Conservation (phyloP, 1,140 invertebrate species). For the Eriosoma lanigerum region DNA sequence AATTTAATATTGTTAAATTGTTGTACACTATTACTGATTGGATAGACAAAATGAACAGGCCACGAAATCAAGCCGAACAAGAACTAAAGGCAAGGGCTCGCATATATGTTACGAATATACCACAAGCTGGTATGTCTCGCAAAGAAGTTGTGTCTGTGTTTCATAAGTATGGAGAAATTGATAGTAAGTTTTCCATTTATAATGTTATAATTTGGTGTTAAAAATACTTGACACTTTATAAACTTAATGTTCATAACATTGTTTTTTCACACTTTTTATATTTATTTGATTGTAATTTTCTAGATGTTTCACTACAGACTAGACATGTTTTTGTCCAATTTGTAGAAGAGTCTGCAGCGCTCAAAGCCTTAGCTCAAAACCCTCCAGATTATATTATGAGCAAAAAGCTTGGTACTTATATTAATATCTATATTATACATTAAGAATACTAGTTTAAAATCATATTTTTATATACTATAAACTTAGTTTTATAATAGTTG, state of each 20-base stretch:
- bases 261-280: background rate
- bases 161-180: conserved; percentile 68
- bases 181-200: conserved; percentile 56
- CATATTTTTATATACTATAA: too few relatives aligned
- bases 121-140: conserved; percentile 46
- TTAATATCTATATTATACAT: background rate
- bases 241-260: background rate
- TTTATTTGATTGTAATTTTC: conserved; percentile 56
- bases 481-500: too few relatives aligned
- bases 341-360: conserved; percentile 71
- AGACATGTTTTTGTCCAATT: conserved; percentile 87
- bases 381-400: conserved; percentile 72
- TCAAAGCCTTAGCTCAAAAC: conserved; percentile 70
- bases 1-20: too few relatives aligned
- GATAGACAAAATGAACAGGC: background rate
- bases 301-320: conserved; percentile 72
- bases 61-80: conserved; percentile 38
- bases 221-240: background rate
- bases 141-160: conserved; percentile 67
- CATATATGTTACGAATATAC: conserved; percentile 52
- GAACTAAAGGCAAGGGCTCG: conserved; percentile 42
- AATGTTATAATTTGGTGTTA: background rate
- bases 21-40: background rate
- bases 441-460: too few relatives aligned
- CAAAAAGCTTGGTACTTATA: conserved; percentile 62